Percentiles rank a stretch among this genome's conserved stretches.
These are phyloP conservation scores for Athene noctua DNA, from an alignment of 2,113 vertebrate species.

Conservation along the genomic window DNA sequence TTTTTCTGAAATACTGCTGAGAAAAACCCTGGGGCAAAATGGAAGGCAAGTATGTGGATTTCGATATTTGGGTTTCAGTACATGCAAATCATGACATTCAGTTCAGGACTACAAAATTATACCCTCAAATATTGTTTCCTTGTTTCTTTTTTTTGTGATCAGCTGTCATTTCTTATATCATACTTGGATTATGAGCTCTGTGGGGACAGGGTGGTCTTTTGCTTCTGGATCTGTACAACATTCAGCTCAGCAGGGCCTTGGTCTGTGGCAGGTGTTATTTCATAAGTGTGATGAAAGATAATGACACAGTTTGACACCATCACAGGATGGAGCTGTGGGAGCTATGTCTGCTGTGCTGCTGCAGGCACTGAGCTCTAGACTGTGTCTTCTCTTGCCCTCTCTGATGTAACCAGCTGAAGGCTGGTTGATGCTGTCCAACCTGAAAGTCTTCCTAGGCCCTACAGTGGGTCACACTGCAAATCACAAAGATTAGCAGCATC, in stretches of 20 bases:
- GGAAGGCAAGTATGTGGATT: background rate
- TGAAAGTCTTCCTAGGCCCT: background rate
- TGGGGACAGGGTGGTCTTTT: background rate
- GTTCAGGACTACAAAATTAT: background rate
- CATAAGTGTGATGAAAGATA: background rate
- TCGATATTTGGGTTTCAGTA: background rate
- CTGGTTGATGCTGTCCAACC: background rate
- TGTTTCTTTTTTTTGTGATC: background rate
- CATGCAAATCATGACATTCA: background rate
- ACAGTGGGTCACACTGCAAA: background rate
- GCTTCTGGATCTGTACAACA: background rate
- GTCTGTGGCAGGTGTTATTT: background rate
- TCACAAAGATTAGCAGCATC: background rate
- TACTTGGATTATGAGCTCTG: background rate
- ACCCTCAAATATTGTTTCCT: background rate
- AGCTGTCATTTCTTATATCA: background rate
- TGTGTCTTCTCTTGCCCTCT: background rate
- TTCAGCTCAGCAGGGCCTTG: background rate
- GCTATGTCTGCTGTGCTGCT: background rate
- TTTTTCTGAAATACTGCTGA: background rate
- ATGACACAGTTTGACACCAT: accelerated
- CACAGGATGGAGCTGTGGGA: background rate
- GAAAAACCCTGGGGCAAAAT: background rate
- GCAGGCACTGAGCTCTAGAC: background rate
- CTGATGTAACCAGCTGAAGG: background rate